Conservation (phyloP, 2,113 vertebrate species). For the Loxodonta africana region DNA sequence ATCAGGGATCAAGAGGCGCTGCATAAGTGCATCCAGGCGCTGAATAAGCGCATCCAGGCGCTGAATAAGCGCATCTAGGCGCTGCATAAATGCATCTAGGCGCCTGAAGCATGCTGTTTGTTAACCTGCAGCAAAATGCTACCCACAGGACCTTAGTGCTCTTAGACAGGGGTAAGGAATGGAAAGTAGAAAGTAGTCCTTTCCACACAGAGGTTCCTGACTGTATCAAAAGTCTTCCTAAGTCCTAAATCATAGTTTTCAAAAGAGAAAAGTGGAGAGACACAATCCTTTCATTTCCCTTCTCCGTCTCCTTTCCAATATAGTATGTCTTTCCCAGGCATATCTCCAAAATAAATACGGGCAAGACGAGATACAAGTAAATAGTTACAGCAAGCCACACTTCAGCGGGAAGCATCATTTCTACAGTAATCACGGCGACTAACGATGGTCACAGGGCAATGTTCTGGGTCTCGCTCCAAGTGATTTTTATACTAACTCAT, state of each 20-base stretch:
- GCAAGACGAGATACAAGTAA: neutral
- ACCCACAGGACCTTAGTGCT: neutral
- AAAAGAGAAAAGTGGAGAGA: neutral
- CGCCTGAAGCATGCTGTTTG: neutral
- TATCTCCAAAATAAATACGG: conserved; percentile 25
- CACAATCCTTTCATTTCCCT: conserved; percentile 25
- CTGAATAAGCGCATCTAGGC: neutral
- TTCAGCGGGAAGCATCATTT: neutral
- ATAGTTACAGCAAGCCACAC: neutral
- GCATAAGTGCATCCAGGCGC: neutral
- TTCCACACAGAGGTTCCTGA: neutral
- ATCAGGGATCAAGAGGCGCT: conserved; percentile 15
- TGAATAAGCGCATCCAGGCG: neutral
- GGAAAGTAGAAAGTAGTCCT: neutral
- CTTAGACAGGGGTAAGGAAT: neutral
- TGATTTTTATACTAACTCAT: neutral
- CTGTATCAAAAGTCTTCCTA: neutral
- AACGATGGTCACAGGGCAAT: neutral
- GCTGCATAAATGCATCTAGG: neutral
- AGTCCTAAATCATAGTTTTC: conserved; percentile 43
- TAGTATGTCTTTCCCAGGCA: neutral
- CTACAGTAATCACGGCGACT: neutral
- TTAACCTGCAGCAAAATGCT: neutral
- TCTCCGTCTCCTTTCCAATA: neutral
- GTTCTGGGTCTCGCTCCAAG: neutral